These are phyloP conservation scores for Darevskia mixta DNA, from an alignment of 2,797 vertebrate genomes.

Conservation along the genomic window DNA sequence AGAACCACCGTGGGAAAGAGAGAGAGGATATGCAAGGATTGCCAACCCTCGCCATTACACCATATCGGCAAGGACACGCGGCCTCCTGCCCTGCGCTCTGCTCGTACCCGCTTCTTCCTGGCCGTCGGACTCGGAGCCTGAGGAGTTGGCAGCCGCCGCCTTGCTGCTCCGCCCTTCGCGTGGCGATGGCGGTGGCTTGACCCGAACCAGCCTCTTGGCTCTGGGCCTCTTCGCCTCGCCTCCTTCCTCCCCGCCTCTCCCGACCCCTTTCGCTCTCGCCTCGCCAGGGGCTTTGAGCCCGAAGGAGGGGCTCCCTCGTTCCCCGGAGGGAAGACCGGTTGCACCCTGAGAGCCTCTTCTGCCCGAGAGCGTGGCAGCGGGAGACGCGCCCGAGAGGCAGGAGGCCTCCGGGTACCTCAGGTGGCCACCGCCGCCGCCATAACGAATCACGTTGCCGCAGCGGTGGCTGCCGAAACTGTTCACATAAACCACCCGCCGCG, in stretches of 20 bases:
- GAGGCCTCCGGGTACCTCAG: not conserved
- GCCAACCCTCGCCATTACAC: not conserved
- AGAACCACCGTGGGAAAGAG: not conserved
- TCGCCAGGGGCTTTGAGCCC: no score
- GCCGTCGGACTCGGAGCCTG: not conserved
- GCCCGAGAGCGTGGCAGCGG: not conserved
- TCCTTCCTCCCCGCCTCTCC: not conserved
- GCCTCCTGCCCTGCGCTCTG: not conserved
- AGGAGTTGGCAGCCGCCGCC: not conserved
- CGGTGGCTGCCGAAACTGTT: constrained; percentile 72
- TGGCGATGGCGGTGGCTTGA: not conserved
- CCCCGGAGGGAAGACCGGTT: fast-evolving
- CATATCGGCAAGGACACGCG: not conserved
- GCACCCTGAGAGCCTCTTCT: fast-evolving
- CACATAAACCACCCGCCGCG: constrained; percentile 62
- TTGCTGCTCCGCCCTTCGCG: not conserved
- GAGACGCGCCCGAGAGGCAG: not conserved
- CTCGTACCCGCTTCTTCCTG: not conserved
- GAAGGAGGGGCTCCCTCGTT: fast-evolving
- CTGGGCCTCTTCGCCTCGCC: not conserved
- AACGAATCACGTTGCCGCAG: constrained; percentile 51
- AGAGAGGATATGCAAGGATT: not conserved
- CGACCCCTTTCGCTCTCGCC: not conserved
- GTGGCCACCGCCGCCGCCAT: not conserved
- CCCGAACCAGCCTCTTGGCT: not conserved